Percentiles rank a stretch among this genome's conserved stretches.
Evolutionary conservation across 1,140 invertebrate genomes (phyloP).

Genomic region (Calliopsis andreniformis): DNA sequence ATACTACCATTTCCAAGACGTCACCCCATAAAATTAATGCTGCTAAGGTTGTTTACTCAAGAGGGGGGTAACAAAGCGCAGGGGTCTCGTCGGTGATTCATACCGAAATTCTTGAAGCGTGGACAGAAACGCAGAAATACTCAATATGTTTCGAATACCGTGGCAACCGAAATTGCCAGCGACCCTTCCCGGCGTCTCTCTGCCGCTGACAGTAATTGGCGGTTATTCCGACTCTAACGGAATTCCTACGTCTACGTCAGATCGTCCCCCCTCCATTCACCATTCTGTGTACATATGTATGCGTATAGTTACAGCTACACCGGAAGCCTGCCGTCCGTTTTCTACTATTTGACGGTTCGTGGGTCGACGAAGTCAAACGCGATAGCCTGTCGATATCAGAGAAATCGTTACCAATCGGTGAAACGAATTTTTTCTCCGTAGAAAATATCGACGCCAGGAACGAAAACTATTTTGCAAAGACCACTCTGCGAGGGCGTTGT

Average conservation of each 20-base stretch:
- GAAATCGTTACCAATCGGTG: background rate
- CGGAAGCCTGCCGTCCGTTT: constrained; percentile 8
- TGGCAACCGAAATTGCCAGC: constrained; percentile 61
- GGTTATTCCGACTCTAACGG: constrained; percentile 68
- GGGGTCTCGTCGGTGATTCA: constrained; percentile 37
- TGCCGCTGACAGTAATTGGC: constrained; percentile 77
- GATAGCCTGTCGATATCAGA: constrained; percentile 21
- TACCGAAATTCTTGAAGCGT: constrained; percentile 35
- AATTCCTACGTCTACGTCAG: constrained; percentile 63
- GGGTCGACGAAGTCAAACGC: background rate
- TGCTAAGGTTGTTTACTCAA: background rate
- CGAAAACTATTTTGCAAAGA: background rate
- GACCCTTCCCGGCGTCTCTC: constrained; percentile 55
- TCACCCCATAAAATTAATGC: background rate
- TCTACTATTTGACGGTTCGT: constrained; percentile 27
- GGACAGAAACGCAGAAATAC: constrained; percentile 36
- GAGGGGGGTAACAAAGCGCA: background rate
- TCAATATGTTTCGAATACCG: constrained; percentile 60
- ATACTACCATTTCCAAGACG: too few relatives aligned
- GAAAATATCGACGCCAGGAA: too few relatives aligned
- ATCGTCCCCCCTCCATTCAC: constrained; percentile 50
- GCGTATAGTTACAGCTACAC: constrained; percentile 28
- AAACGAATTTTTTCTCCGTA: background rate
- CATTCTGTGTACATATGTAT: constrained; percentile 20
- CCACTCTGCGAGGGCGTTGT: background rate